Evolutionary conservation across 2,888 invertebrate species (phyloP).

Genomic region (Erebia epiphron): DNA sequence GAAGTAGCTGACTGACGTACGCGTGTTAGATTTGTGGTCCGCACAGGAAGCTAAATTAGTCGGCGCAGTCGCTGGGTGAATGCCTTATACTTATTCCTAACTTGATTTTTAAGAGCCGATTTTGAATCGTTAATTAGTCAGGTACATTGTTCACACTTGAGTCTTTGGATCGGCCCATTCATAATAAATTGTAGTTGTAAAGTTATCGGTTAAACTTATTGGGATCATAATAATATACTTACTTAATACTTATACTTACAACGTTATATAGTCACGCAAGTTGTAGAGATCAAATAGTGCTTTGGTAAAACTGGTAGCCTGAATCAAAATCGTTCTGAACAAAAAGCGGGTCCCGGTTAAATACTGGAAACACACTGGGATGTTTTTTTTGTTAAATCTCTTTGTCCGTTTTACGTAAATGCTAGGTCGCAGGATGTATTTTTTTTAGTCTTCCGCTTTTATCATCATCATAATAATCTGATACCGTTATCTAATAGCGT

Average conservation of each 20-base stretch:
- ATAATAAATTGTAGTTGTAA: too few species aligned
- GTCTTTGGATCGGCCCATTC: neutral
- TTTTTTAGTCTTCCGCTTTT: neutral
- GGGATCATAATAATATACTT: neutral
- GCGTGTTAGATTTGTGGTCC: too few species aligned
- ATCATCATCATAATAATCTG: too few species aligned
- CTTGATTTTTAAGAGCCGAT: too few species aligned
- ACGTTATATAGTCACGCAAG: too few species aligned
- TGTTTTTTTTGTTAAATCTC: neutral
- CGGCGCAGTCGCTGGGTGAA: too few species aligned
- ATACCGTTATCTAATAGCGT: too few species aligned
- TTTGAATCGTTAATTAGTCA: too few species aligned
- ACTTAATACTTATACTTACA: too few species aligned
- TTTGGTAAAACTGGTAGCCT: neutral
- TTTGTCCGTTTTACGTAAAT: slow-evolving; percentile 4
- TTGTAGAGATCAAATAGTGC: slow-evolving; percentile 3
- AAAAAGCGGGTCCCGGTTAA: slow-evolving; percentile 8
- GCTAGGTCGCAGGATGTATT: slow-evolving; percentile 4
- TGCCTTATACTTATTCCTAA: too few species aligned
- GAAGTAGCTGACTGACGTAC: too few species aligned
- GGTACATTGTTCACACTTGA: neutral
- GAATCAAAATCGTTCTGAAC: neutral
- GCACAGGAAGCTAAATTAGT: too few species aligned
- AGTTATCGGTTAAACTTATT: neutral
- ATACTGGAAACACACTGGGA: neutral